phyloP scores from a whole-genome alignment of 2,888 invertebrate genomes.

The Drosophila cognata region DNA sequence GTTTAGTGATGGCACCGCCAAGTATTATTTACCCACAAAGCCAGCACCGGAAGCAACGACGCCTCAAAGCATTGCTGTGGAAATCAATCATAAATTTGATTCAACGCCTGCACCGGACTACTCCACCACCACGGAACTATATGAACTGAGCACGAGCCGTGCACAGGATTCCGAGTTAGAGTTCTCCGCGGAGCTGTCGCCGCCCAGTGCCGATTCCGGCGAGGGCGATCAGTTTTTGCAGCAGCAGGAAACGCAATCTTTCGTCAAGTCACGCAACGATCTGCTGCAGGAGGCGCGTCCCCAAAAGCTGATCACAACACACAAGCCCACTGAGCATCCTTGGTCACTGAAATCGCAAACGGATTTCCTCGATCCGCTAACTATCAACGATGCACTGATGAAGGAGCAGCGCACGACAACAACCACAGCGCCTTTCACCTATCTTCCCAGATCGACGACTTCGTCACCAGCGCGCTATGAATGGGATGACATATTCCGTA shows the following conservation, averaged over 20 bases:
- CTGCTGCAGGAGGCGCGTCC: slow-evolving; percentile 54
- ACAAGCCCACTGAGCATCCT: slow-evolving; percentile 83
- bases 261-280: slow-evolving; percentile 87
- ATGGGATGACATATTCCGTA: slow-evolving; percentile 85
- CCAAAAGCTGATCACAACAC: slow-evolving; percentile 60
- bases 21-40: slow-evolving; percentile 81
- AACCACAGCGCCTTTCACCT: slow-evolving; percentile 83
- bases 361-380: slow-evolving; percentile 89
- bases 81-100: slow-evolving; percentile 78
- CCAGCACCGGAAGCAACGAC: slow-evolving; percentile 83
- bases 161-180: slow-evolving; percentile 82
- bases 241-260: slow-evolving; percentile 90
- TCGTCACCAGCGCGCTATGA: slow-evolving; percentile 79
- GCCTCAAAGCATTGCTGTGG: slow-evolving; percentile 88
- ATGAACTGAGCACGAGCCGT: slow-evolving; percentile 86
- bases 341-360: slow-evolving; percentile 87
- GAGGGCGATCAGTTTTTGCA: slow-evolving; percentile 88
- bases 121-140: slow-evolving; percentile 81
- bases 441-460: slow-evolving; percentile 61
- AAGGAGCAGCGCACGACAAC: slow-evolving; percentile 79
- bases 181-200: slow-evolving; percentile 84
- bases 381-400: slow-evolving; percentile 89
- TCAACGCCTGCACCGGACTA: slow-evolving; percentile 71
- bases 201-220: slow-evolving; percentile 84
- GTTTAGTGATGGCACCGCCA: slow-evolving; percentile 78